Evolutionary conservation across 2,797 vertebrate species (phyloP), one percentile per base, ranked within the genome.

Genomic region (Macropodus opercularis): DNA sequence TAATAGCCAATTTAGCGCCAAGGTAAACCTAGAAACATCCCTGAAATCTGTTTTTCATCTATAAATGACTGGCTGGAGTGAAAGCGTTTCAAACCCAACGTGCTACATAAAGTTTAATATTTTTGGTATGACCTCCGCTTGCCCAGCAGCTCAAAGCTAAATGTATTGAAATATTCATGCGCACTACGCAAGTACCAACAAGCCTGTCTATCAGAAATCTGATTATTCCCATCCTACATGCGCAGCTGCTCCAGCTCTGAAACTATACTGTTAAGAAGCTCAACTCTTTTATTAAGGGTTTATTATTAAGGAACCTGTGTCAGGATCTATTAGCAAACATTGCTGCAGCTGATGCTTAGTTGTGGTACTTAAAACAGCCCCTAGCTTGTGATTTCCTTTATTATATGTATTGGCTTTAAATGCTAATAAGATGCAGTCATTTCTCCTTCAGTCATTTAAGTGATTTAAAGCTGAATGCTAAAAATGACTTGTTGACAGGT

Each of bases 1-100:
- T n/a, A 76, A 79, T 67, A 79, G 51, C 61, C 56, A 68, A 56
- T 73, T 71, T 71, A 35, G 44, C 40, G 68, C 72, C 54, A 73
- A 80, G 61, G 68, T 79, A 69, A 74, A 56, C 38, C 29, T 18
- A 47, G 44, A 67, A 60, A 72, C 36, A 63, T 42, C 27, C 13
- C 27, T 31, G 41, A 75, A 69, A 38, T 61, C 58, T 47, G n/a
- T 65, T 75, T 78, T 76, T 68, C 44, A 70, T 79, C 23, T 46
- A 29, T 13, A 75, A 79, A 69, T 58, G 7, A 53, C 15, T 39
- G 32, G 7, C 48, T 64, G 27, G 6, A 65, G 59, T 64, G 53
- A 61, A 82, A 65, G 36, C 32, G 36, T 36, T 83, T 79, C 60
- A 72, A 42, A 64, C 62, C 26, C 22, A 51, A 23, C 49, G 34